phyloP scores from a whole-genome alignment of 2,888 invertebrate species.

The Rhogogaster chlorosoma region DNA sequence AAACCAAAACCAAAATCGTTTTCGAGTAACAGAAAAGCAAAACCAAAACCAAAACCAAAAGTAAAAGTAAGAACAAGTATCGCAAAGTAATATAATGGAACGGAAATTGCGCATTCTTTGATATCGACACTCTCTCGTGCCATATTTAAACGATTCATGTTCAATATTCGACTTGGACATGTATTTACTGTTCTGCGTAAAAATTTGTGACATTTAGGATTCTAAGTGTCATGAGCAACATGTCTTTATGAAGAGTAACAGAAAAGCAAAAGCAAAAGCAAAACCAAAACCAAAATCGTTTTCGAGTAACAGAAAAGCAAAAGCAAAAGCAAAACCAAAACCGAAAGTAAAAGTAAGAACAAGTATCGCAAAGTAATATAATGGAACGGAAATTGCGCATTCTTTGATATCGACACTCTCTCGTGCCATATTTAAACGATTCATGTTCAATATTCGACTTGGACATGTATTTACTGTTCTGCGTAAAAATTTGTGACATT shows the following conservation, averaged over 20 bases:
- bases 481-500: no score
- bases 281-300: no score
- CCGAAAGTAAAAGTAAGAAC: not conserved
- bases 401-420: not conserved
- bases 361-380: no score
- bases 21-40: not conserved
- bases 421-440: no score
- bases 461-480: no score
- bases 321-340: not conserved
- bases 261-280: no score
- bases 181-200: not conserved
- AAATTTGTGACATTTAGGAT: not conserved
- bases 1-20: no score
- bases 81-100: not conserved
- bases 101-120: not conserved
- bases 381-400: not conserved
- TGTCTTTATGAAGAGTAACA: no score
- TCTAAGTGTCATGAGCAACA: no score
- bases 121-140: not conserved
- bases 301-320: not conserved
- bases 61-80: not conserved
- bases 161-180: not conserved
- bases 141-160: not conserved
- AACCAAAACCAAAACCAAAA: not conserved
- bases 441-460: no score